phyloP scores from a whole-genome alignment of 2,888 invertebrate species.

The Tuberolachnus salignus region DNA sequence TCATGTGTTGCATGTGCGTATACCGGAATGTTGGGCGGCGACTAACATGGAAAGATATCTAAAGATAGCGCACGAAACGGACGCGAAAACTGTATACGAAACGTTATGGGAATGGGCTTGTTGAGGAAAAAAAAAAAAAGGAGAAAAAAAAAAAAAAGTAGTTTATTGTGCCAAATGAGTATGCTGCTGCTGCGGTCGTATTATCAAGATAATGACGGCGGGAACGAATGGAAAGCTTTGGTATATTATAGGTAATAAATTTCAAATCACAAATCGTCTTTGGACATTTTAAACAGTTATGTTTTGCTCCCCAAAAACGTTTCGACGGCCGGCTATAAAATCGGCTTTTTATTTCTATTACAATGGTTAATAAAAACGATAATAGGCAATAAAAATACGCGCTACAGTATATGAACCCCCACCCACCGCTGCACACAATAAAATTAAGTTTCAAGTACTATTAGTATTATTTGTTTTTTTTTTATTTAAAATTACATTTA shows the following conservation, averaged over 20 bases:
- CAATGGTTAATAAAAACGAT: too few species aligned
- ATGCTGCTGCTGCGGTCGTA: background rate
- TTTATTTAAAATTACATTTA: too few species aligned
- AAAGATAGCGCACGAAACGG: constrained; percentile 14
- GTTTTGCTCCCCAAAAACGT: background rate
- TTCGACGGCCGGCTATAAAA: background rate
- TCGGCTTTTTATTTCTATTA: background rate
- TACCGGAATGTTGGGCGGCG: constrained; percentile 13
- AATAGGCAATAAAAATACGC: too few species aligned
- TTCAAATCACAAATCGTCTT: background rate
- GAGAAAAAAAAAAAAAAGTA: background rate
- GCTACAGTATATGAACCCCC: too few species aligned
- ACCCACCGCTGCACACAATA: too few species aligned
- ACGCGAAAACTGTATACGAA: constrained; percentile 22
- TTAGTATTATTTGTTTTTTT: too few species aligned
- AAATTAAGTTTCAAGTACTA: too few species aligned
- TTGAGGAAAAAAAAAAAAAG: constrained; percentile 1
- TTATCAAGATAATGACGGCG: background rate
- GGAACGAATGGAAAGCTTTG: background rate
- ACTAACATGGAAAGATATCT: constrained; percentile 1
- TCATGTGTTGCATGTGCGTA: background rate
- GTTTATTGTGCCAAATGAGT: constrained; percentile 10
- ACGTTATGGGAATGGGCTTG: background rate
- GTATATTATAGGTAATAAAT: background rate
- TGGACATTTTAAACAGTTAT: background rate